Conservation (phyloP, 2,113 vertebrate species). For the Eulacestoma nigropectus region DNA sequence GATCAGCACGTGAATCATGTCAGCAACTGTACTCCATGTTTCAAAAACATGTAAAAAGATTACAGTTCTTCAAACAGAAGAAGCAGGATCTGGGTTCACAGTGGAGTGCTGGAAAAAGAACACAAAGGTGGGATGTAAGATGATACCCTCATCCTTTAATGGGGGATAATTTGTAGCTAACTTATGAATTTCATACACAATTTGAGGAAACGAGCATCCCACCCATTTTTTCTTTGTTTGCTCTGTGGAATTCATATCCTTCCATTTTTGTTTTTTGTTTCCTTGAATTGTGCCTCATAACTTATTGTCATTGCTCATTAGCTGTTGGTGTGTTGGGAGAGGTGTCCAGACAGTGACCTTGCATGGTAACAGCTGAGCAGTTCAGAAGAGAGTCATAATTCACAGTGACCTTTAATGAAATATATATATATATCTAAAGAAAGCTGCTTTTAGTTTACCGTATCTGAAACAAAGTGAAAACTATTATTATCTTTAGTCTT, state of each 20-base stretch:
- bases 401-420: not conserved
- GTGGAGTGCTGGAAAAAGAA: not conserved
- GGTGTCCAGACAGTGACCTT: constrained; percentile 18
- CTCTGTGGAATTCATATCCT: constrained; percentile 56
- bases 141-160: not conserved
- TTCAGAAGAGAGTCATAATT: not conserved
- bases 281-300: constrained; percentile 62
- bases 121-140: constrained; percentile 11
- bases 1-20: not conserved
- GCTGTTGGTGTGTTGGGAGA: not conserved
- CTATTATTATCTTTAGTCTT: not conserved
- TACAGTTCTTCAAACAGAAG: not conserved
- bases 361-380: not conserved
- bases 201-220: constrained; percentile 50
- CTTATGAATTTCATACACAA: constrained; percentile 27
- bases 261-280: constrained; percentile 62
- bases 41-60: not conserved
- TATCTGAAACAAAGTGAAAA: not conserved
- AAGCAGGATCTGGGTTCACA: not conserved
- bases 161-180: not conserved
- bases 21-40: not conserved
- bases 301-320: not conserved
- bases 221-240: constrained; percentile 32
- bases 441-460: not conserved
- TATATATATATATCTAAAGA: not conserved